Percentiles rank a stretch among this genome's conserved stretches.
phyloP scores from a whole-genome alignment of 1,140 invertebrate genomes.

The Grapholita molesta region DNA sequence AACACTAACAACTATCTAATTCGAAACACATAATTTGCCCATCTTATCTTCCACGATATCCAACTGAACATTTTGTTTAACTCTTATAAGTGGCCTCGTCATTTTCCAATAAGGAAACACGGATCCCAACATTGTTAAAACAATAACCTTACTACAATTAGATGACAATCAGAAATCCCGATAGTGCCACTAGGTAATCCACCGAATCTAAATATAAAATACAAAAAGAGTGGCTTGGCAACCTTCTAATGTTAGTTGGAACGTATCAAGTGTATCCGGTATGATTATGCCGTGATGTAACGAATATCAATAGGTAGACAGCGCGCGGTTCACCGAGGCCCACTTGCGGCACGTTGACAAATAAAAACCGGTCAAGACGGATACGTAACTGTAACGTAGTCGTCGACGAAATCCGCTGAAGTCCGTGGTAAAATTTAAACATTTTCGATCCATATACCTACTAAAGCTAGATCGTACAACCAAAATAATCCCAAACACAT shows the following conservation, averaged over 20 bases:
- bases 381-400: conserved; percentile 9
- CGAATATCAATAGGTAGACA: conserved; percentile 30
- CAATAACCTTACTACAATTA: neutral
- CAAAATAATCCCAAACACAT: neutral
- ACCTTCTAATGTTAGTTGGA: conserved; percentile 50
- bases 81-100: neutral
- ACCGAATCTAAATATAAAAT: conserved; percentile 30
- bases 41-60: neutral
- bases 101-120: neutral
- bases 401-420: neutral
- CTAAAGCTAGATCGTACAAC: neutral
- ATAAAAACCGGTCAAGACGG: conserved; percentile 16
- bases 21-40: neutral
- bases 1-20: too few species aligned
- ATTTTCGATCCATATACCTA: neutral
- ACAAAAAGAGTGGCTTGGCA: conserved; percentile 34
- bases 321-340: conserved; percentile 18
- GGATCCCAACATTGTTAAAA: neutral
- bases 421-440: neutral
- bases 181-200: conserved; percentile 26
- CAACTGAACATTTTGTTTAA: neutral
- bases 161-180: conserved; percentile 4
- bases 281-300: conserved; percentile 56
- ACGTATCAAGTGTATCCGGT: conserved; percentile 54
- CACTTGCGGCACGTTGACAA: conserved; percentile 19